phyloP scores from a whole-genome alignment of 2,113 vertebrate genomes.

The Sinocyclocheilus rhinocerous region DNA sequence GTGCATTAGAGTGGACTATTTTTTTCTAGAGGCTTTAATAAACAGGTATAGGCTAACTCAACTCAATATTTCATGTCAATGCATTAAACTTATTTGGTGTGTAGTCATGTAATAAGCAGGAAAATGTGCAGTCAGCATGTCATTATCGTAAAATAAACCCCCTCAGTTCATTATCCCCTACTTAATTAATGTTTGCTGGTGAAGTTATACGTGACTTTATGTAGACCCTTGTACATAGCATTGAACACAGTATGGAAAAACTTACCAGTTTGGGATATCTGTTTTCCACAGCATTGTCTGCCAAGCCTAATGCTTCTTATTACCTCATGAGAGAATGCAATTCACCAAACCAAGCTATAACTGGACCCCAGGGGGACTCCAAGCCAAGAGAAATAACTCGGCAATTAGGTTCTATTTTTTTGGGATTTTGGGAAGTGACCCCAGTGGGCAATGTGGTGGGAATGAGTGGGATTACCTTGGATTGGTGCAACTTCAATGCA shows the following conservation, averaged over 20 bases:
- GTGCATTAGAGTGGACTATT: not conserved
- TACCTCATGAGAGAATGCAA: constrained; percentile 55
- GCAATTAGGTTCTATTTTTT: constrained; percentile 37
- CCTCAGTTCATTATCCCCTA: not conserved
- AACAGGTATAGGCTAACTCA: not conserved
- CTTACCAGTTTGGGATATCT: constrained; percentile 53
- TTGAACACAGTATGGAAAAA: constrained; percentile 48
- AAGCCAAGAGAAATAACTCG: constrained; percentile 51
- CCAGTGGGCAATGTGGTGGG: not conserved
- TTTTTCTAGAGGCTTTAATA: not conserved
- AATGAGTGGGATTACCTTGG: constrained; percentile 31
- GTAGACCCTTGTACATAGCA: constrained; percentile 39
- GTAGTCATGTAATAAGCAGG: not conserved
- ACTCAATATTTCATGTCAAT: not conserved
- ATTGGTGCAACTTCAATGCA: not conserved
- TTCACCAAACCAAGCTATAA: constrained; percentile 53
- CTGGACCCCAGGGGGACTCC: constrained; percentile 39
- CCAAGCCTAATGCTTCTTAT: constrained; percentile 48
- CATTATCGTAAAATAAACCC: constrained; percentile 26
- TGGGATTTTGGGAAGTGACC: constrained; percentile 22
- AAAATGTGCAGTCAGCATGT: constrained; percentile 4
- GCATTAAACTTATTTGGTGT: not conserved
- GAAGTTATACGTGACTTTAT: constrained; percentile 34
- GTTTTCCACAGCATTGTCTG: constrained; percentile 51
- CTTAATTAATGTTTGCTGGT: constrained; percentile 23